phyloP scores from a whole-genome alignment of 2,888 invertebrate genomes.

The Drosophila niveifrons region DNA sequence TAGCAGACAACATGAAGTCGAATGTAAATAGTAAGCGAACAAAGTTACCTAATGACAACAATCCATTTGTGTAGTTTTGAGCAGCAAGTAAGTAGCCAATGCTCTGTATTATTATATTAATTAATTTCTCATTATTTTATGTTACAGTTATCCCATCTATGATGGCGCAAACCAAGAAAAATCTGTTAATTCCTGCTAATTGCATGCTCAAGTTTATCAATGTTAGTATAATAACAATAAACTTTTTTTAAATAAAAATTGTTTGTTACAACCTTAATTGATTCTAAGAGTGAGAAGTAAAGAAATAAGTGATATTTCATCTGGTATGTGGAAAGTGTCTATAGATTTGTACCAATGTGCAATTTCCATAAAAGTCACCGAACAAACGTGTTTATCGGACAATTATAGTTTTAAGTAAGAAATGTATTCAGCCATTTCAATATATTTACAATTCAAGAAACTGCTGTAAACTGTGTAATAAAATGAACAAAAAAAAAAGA shows the following conservation, averaged over 20 bases:
- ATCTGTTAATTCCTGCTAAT: not conserved
- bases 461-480: too few relatives aligned
- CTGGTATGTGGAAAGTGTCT: too few relatives aligned
- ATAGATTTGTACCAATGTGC: too few relatives aligned
- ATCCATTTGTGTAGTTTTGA: not conserved
- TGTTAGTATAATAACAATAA: not conserved
- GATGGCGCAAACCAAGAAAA: not conserved
- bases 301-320: too few relatives aligned
- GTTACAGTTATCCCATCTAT: not conserved
- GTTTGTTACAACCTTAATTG: too few relatives aligned
- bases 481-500: too few relatives aligned
- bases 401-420: too few relatives aligned
- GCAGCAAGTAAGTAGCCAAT: not conserved
- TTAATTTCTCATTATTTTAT: not conserved
- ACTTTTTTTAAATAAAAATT: not conserved
- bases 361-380: too few relatives aligned
- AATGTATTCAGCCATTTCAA: too few relatives aligned
- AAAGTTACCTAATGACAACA: conserved; percentile 27
- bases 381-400: too few relatives aligned
- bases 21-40: conserved; percentile 33
- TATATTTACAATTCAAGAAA: too few relatives aligned
- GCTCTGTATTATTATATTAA: not conserved
- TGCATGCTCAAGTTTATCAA: not conserved
- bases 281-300: too few relatives aligned
- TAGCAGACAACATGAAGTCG: conserved; percentile 21